Evolutionary conservation across 2,888 invertebrate species (phyloP).

Genomic region (Helicoverpa assulta): DNA sequence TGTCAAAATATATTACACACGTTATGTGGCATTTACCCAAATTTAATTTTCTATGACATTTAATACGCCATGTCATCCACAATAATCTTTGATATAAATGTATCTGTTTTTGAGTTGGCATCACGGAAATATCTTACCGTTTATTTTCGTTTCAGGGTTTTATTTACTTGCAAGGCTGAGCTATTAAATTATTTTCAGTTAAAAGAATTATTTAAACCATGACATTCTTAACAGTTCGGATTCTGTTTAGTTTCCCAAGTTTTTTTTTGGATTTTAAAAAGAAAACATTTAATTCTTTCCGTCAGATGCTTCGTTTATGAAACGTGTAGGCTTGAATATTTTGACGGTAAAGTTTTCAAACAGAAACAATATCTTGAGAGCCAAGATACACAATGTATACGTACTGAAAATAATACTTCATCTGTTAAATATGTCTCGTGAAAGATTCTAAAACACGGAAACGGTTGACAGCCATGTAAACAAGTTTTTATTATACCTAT

Average conservation of each 20-base stretch:
- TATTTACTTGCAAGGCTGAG: slow-evolving; percentile 15
- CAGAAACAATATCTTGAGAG: slow-evolving; percentile 14
- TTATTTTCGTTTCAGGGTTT: slow-evolving; percentile 43
- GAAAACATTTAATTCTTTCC: slow-evolving; percentile 12
- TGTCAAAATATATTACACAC: slow-evolving; percentile 63
- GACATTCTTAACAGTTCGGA: background rate
- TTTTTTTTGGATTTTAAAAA: slow-evolving; percentile 30
- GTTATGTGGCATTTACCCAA: slow-evolving; percentile 61
- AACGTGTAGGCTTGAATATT: slow-evolving; percentile 20
- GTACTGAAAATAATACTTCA: slow-evolving; percentile 1
- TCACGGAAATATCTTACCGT: slow-evolving; percentile 62
- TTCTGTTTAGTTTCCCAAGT: background rate
- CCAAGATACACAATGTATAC: slow-evolving; percentile 17
- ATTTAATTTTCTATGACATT: slow-evolving; percentile 61
- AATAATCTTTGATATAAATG: slow-evolving; percentile 55
- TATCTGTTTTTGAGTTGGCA: slow-evolving; percentile 53
- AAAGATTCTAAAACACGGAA: slow-evolving; percentile 26
- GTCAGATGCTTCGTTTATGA: background rate
- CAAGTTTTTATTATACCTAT: slow-evolving; percentile 28
- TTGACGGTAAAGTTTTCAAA: slow-evolving; percentile 23
- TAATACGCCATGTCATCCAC: slow-evolving; percentile 52
- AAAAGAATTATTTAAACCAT: slow-evolving; percentile 20
- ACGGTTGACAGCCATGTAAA: slow-evolving; percentile 34
- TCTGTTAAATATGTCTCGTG: background rate
- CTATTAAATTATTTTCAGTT: slow-evolving; percentile 31